Conservation (phyloP, 2,797 vertebrate genomes). For the Ambastaia sidthimunki region DNA sequence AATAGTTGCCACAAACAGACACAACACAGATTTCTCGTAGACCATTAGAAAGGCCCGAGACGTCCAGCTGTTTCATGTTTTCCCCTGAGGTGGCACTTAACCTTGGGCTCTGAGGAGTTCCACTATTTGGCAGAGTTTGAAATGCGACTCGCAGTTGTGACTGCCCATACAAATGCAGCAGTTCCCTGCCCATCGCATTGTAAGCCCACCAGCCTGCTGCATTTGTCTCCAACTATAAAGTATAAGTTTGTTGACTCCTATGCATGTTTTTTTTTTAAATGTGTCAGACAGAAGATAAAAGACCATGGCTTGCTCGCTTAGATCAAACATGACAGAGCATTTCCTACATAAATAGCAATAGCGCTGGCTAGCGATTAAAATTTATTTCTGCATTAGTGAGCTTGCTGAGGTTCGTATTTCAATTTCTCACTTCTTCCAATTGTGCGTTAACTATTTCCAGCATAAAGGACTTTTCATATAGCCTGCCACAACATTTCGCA, state of each 20-base stretch:
- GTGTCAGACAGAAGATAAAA: constrained; percentile 37
- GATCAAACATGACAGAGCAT: constrained; percentile 34
- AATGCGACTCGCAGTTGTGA: constrained; percentile 65
- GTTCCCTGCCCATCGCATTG: constrained; percentile 50
- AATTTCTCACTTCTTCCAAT: neutral
- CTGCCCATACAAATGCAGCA: constrained; percentile 60
- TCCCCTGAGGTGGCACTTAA: constrained; percentile 63
- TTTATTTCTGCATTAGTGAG: neutral
- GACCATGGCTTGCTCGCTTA: constrained; percentile 3
- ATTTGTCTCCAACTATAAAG: constrained; percentile 29
- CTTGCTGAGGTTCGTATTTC: neutral
- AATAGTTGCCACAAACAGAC: constrained; percentile 42
- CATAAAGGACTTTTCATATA: neutral
- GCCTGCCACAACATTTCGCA: neutral
- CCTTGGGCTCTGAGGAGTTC: constrained; percentile 61
- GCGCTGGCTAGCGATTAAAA: constrained; percentile 18
- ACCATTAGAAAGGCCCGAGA: constrained; percentile 51
- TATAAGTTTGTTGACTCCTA: constrained; percentile 38
- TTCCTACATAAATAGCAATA: constrained; percentile 27
- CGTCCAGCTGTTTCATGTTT: constrained; percentile 56
- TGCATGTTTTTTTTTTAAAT: no score
- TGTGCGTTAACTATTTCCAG: neutral
- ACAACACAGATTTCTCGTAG: constrained; percentile 24
- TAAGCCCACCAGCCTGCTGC: constrained; percentile 35
- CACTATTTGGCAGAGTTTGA: constrained; percentile 61